Conservation (phyloP, 2,888 invertebrate species). For the Platycnemis pennipes region DNA sequence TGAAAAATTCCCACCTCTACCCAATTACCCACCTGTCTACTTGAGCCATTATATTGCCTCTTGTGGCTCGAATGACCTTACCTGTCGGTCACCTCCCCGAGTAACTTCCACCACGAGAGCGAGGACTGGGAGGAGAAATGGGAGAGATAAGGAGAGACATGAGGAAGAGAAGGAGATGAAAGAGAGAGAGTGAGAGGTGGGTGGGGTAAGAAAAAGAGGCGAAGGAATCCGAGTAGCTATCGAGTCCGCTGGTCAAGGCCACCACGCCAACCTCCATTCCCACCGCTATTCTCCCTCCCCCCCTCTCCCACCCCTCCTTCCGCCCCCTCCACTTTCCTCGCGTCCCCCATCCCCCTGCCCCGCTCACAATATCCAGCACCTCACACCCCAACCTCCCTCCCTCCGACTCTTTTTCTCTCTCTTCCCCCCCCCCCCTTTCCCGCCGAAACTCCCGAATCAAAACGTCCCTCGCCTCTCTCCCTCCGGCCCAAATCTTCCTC, state of each 20-base stretch:
- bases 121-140: no score
- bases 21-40: no score
- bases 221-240: slow-evolving; percentile 64
- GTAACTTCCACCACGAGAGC: no score
- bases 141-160: background rate
- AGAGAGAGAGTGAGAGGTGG: background rate
- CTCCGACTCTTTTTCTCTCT: background rate
- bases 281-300: background rate
- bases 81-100: no score
- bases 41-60: no score
- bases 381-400: background rate
- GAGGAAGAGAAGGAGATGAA: background rate
- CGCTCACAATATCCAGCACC: background rate
- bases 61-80: no score
- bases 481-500: slow-evolving; percentile 29
- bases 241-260: slow-evolving; percentile 67
- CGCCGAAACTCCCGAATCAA: background rate
- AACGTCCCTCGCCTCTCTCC: background rate
- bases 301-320: background rate
- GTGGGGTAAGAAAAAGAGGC: slow-evolving; percentile 33
- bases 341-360: background rate
- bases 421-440: background rate
- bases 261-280: slow-evolving; percentile 63
- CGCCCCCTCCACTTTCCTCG: background rate
- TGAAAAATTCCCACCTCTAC: no score